Conservation (phyloP, 2,888 invertebrate genomes). For the Dryococelus australis region DNA sequence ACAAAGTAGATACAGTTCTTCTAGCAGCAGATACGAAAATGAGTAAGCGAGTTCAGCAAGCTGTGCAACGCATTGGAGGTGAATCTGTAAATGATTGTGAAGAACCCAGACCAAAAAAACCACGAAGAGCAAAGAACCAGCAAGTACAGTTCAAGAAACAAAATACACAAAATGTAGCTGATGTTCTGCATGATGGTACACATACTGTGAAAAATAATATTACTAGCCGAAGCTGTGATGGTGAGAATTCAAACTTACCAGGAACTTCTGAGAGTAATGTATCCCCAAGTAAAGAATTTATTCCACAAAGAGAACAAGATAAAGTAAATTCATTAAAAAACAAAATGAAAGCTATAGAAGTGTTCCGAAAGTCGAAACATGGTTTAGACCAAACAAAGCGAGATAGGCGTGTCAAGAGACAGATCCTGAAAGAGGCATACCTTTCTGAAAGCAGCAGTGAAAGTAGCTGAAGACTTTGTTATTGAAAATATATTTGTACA, state of each 20-base stretch:
- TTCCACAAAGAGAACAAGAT: constrained; percentile 77
- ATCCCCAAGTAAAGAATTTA: constrained; percentile 64
- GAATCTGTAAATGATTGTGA: constrained; percentile 45
- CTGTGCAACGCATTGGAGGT: constrained; percentile 72
- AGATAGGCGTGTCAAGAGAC: constrained; percentile 55
- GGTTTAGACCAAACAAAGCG: constrained; percentile 65
- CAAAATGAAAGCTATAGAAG: constrained; percentile 77
- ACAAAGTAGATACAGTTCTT: constrained; percentile 68
- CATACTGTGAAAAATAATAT: not conserved
- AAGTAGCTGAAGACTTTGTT: constrained; percentile 52
- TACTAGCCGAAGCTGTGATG: not conserved
- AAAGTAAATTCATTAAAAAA: constrained; percentile 69
- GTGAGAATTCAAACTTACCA: not conserved
- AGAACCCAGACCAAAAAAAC: constrained; percentile 38
- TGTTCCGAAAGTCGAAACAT: constrained; percentile 72
- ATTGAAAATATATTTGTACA: not conserved
- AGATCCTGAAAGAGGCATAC: constrained; percentile 61
- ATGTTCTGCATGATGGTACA: not conserved
- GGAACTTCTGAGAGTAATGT: not conserved
- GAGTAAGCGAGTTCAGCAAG: constrained; percentile 83
- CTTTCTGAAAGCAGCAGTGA: constrained; percentile 73
- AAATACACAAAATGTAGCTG: not conserved
- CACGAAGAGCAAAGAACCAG: constrained; percentile 30
- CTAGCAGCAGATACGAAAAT: constrained; percentile 68
- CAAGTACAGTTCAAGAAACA: constrained; percentile 30